Evolutionary conservation across 2,888 invertebrate species (phyloP).

Genomic region (Stenodema calcarata): DNA sequence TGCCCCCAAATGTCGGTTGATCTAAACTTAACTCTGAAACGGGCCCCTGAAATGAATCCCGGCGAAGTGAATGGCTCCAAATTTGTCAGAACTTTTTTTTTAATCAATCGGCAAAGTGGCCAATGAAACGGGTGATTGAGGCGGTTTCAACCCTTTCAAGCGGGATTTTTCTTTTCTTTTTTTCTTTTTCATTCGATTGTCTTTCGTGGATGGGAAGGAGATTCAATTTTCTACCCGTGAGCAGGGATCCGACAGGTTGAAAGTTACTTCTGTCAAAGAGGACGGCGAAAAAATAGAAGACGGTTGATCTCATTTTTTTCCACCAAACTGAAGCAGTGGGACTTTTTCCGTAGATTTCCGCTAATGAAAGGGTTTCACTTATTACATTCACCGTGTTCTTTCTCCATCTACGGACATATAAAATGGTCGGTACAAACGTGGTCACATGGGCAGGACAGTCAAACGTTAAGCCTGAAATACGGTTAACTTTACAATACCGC

Average conservation of each 20-base stretch:
- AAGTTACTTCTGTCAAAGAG: not conserved
- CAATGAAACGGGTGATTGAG: slow-evolving; percentile 18
- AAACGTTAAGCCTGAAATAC: no score
- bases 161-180: not conserved
- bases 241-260: not conserved
- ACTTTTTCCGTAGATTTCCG: no score
- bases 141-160: not conserved
- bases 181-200: not conserved
- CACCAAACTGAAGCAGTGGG: no score
- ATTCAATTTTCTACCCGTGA: not conserved
- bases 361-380: no score
- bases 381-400: no score
- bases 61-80: not conserved
- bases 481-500: no score
- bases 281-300: not conserved
- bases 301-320: not conserved
- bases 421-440: no score
- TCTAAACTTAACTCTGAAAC: no score
- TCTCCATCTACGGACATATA: no score
- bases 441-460: no score
- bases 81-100: slow-evolving; percentile 25
- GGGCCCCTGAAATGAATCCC: not conserved
- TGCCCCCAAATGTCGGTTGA: no score
- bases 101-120: not conserved
- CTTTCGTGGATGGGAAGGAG: not conserved